Evolutionary conservation across 35 echinoderm and acorn worm genomes (phyloP), one percentile per base, ranked within the genome.

Genomic region (Holothuria glaberrima): DNA sequence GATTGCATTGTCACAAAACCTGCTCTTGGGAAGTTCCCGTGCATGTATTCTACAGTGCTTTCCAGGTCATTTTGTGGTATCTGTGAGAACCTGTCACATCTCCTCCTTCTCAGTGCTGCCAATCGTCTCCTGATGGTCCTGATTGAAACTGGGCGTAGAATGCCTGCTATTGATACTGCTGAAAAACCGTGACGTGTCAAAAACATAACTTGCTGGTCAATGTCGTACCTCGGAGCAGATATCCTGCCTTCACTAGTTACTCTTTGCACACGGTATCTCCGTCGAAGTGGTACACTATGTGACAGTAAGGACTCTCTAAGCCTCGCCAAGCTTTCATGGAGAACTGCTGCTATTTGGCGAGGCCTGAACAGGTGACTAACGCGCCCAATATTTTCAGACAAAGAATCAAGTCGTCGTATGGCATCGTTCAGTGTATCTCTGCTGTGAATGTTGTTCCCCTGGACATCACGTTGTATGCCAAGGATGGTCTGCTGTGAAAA

Each of bases 1-100:
- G 89, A 91, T 26, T 69, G 60, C 89, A 91, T 91, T 1, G 32
- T 91, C 22, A 81, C 48, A 20, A 44, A 84, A 26, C 89, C 89
- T 67, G 89, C 89, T 20, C 76, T 54, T 45, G 89, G 89, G 52
- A 83, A 91, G 20, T 59, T 46, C 13, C 57, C 2, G 45, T 91
- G 89, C 31, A 75, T 70, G 13, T 85, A 6, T 28, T 41, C 12
- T 13, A 91, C 63, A 22, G 27, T 69, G 6, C 7, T 52, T n/a
- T 91, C 79, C 16, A 91, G 66, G 1, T 82, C 76, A 71, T 29
- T 6, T 24, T 91, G 30, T 17, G 9, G 30, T 67, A 90, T 60
- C 12, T 30, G 12, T 59, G 48, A 2, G 30, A 33, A 90, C 57
- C 68, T 76, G 30, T 76, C 72, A 76, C 72, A 76, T 76, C 72